Evolutionary conservation across 2,113 vertebrate genomes (phyloP).

Genomic region (Tiliqua scincoides): DNA sequence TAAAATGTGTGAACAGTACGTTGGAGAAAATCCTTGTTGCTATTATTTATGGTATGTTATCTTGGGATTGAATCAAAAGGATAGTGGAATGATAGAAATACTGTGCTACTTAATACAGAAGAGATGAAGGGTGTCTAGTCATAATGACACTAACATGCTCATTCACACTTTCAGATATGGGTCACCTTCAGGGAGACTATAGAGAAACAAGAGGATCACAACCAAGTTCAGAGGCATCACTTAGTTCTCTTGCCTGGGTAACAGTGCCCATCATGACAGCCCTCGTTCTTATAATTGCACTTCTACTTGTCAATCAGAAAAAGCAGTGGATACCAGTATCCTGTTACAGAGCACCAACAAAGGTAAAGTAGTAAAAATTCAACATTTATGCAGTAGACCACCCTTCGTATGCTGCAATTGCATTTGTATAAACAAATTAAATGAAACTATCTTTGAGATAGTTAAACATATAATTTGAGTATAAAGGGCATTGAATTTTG

Average conservation of each 20-base stretch:
- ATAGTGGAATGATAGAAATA: background rate
- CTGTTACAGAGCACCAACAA: conserved; percentile 87
- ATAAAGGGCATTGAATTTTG: no score
- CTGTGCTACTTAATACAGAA: background rate
- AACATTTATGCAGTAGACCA: no score
- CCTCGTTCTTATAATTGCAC: conserved; percentile 78
- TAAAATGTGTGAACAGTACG: background rate
- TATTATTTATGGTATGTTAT: background rate
- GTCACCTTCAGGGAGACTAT: conserved; percentile 84
- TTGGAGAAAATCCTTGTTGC: background rate
- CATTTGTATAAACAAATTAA: background rate
- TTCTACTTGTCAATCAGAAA: conserved; percentile 86
- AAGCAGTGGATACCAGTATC: conserved; percentile 89
- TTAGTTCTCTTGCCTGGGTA: conserved; percentile 82
- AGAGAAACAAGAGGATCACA: conserved; percentile 73
- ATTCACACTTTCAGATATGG: conserved; percentile 75
- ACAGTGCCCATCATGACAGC: conserved; percentile 82
- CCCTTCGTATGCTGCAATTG: background rate
- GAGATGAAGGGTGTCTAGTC: accelerated
- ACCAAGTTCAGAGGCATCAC: conserved; percentile 67
- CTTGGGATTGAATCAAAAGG: background rate
- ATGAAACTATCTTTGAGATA: background rate
- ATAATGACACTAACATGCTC: background rate
- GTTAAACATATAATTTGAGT: background rate
- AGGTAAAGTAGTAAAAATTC: conserved; percentile 71